Base-by-base conservation (phyloP, 2,888 invertebrate genomes). In the Nipponacmea schrenckii region DNA sequence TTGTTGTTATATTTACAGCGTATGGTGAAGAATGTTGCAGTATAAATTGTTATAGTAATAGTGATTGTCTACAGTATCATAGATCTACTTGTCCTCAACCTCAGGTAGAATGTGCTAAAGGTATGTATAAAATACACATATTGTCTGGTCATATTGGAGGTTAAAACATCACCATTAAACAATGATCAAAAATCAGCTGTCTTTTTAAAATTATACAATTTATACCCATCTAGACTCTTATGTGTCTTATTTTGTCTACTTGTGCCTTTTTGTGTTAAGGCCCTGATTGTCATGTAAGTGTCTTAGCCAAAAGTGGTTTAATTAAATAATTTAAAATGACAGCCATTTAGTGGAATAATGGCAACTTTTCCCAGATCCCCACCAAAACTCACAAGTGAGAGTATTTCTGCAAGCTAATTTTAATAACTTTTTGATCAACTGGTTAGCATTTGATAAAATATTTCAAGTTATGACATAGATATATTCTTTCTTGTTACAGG, bases 91-190 rank as follows among this genome's bases (percentile, higher is more conserved):
- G 88, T 74, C 84, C 84, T 7, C 69, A 71, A 0, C 76, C 82
- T 12, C 82, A 81, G 3, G 83, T 87, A 0, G 83, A 86, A 72
- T 88, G 88, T 79, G 83, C 86, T 26, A 80, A 79, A 81, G 86
- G 87, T 87, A 74, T 70, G 79, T 68, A 8, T 8, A 15, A 15
- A 17, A 46, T 44, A 31, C 46, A 48, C 26, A 64, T 5, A 62
- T 62, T n/a, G 17, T 20, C n/a, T n/a, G n/a, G n/a, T n/a, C n/a
- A n/a, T n/a, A n/a, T n/a, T n/a, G n/a, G n/a, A n/a, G n/a, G n/a
- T n/a, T n/a, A n/a, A n/a, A n/a, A n/a, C n/a, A n/a, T n/a, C n/a
- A n/a, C n/a, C n/a, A n/a, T n/a, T n/a, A 50, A 31, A 20, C 14
- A 20, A 27, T 20, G 17, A 20, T 24, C 17, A 26, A 45, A 5